phyloP scores from a whole-genome alignment of 2,888 invertebrate genomes.

The Stegophylla sp. region DNA sequence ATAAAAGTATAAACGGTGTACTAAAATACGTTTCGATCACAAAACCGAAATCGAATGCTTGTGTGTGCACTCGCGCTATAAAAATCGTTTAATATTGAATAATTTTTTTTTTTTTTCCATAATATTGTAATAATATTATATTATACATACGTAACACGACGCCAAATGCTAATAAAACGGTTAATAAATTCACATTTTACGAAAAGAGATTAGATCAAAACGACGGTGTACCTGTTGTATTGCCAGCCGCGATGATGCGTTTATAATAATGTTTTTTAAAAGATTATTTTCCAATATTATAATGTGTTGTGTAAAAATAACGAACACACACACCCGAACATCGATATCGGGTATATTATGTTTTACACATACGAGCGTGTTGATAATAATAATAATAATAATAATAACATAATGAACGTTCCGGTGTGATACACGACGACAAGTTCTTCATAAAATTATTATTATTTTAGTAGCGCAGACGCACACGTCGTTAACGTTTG shows the following conservation, averaged over 20 bases:
- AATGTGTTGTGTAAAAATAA: not conserved
- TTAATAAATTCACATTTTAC: conserved; percentile 37
- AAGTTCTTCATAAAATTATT: too few relatives aligned
- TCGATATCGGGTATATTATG: not conserved
- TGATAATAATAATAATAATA: too few relatives aligned
- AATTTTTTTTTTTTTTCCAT: too few relatives aligned
- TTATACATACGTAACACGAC: conserved; percentile 4
- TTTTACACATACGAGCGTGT: not conserved
- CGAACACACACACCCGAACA: not conserved
- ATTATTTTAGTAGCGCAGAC: too few relatives aligned
- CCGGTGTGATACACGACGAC: too few relatives aligned
- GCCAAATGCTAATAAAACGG: conserved; percentile 18
- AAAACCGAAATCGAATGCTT: not conserved
- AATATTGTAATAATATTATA: too few relatives aligned
- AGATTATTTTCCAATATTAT: conserved; percentile 16
- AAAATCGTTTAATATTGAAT: conserved; percentile 47
- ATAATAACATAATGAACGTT: too few relatives aligned
- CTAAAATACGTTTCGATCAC: conserved; percentile 13
- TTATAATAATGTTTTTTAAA: conserved; percentile 17
- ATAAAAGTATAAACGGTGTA: conserved; percentile 50
- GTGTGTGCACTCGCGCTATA: not conserved
- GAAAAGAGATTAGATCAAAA: conserved; percentile 42
- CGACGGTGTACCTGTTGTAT: not conserved
- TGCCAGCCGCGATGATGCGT: not conserved
- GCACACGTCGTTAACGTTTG: too few relatives aligned